phyloP scores from a whole-genome alignment of 2,113 vertebrate species.

The Mormoops blainvillei region DNA sequence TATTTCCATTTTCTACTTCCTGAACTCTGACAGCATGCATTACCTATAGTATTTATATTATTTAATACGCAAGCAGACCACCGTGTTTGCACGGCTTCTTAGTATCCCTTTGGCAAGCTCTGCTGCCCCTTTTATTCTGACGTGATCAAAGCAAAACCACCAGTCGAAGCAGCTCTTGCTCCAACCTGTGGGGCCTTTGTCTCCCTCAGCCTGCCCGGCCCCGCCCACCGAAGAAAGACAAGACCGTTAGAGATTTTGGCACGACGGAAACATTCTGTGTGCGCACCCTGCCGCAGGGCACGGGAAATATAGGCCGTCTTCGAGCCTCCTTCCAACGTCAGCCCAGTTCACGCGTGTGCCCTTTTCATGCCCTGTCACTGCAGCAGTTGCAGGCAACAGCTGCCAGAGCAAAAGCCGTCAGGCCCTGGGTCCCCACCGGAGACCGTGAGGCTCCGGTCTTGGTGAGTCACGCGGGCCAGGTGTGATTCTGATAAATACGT shows the following conservation, averaged over 20 bases:
- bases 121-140: neutral
- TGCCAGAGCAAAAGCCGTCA: slow-evolving; percentile 76
- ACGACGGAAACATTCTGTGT: slow-evolving; percentile 43
- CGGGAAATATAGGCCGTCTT: slow-evolving; percentile 20
- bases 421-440: neutral
- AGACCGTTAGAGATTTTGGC: neutral
- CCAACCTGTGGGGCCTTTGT: neutral
- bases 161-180: neutral
- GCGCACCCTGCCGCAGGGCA: slow-evolving; percentile 20
- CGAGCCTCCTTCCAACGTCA: slow-evolving; percentile 48
- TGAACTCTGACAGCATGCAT: neutral
- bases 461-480: slow-evolving; percentile 46
- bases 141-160: neutral
- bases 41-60: neutral
- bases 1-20: neutral
- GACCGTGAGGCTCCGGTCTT: too few relatives aligned
- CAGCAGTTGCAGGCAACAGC: slow-evolving; percentile 65
- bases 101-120: neutral
- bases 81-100: neutral
- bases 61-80: neutral
- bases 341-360: slow-evolving; percentile 64
- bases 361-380: slow-evolving; percentile 61
- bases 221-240: neutral
- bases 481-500: slow-evolving; percentile 58
- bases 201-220: neutral